Conservation (phyloP, 2,797 vertebrate species). For the Micropoecilia bifurca region DNA sequence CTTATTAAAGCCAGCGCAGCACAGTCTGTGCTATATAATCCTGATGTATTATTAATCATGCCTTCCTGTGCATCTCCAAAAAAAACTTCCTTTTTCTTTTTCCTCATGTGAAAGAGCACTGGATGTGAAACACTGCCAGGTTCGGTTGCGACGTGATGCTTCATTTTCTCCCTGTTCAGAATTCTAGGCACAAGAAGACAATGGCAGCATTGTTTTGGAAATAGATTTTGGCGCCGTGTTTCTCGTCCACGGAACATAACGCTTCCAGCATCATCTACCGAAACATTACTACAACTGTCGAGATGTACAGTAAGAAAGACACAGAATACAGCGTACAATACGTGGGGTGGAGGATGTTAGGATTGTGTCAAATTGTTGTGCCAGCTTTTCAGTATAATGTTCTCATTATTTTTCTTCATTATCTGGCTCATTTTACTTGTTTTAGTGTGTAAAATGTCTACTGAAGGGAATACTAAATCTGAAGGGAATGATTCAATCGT, state of each 20-base stretch:
- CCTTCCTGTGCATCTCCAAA: slow-evolving; percentile 72
- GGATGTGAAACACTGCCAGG: slow-evolving; percentile 66
- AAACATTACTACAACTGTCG: slow-evolving; percentile 40
- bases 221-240: slow-evolving; percentile 28
- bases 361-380: neutral
- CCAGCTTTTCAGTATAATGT: neutral
- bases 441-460: neutral
- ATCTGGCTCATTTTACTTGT: neutral
- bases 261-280: slow-evolving; percentile 30
- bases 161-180: slow-evolving; percentile 65
- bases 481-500: slow-evolving; percentile 2
- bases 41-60: slow-evolving; percentile 85
- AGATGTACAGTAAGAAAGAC: slow-evolving; percentile 17
- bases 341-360: slow-evolving; percentile 5
- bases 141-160: slow-evolving; percentile 67
- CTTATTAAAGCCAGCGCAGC: slow-evolving; percentile 81
- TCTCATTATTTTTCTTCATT: neutral
- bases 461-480: slow-evolving; percentile 22
- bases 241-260: slow-evolving; percentile 35
- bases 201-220: slow-evolving; percentile 57
- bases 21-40: slow-evolving; percentile 78
- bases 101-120: slow-evolving; percentile 57
- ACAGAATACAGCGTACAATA: neutral
- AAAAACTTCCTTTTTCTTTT: slow-evolving; percentile 62
- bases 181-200: slow-evolving; percentile 53